phyloP scores from a whole-genome alignment of 2,113 vertebrate species.

The Mugil cephalus region DNA sequence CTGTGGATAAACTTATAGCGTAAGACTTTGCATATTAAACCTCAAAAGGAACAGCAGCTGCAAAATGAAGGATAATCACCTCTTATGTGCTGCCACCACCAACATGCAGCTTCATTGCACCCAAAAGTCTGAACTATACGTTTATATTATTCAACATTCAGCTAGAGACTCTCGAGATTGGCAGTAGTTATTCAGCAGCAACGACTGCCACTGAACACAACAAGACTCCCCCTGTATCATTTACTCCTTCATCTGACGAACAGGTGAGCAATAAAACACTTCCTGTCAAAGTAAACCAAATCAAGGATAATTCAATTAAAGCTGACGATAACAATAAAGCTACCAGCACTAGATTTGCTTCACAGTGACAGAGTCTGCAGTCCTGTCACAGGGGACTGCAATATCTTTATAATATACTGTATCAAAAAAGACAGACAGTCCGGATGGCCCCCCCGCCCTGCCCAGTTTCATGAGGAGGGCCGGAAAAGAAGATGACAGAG shows the following conservation, averaged over 20 bases:
- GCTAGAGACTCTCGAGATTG: background rate
- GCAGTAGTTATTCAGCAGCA: background rate
- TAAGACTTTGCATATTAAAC: background rate
- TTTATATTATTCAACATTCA: background rate
- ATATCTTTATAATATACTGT: background rate
- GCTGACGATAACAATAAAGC: background rate
- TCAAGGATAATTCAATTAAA: slow-evolving; percentile 11
- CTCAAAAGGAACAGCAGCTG: slow-evolving; percentile 17
- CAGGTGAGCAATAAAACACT: background rate
- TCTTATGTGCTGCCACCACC: background rate
- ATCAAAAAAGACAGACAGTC: background rate
- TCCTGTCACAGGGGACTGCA: background rate
- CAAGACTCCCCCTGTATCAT: background rate
- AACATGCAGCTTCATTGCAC: slow-evolving; percentile 16
- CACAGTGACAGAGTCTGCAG: slow-evolving; percentile 29
- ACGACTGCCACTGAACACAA: background rate
- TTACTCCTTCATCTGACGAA: slow-evolving; percentile 1
- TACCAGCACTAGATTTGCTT: slow-evolving; percentile 23
- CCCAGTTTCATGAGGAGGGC: background rate
- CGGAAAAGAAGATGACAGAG: background rate
- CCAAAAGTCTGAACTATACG: background rate
- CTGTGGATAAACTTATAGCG: background rate
- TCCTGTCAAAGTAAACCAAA: slow-evolving; percentile 6
- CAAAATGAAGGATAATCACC: background rate
- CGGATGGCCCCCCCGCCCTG: background rate